Conservation (phyloP, 2,888 invertebrate genomes). For the Parascotia fuliginaria region DNA sequence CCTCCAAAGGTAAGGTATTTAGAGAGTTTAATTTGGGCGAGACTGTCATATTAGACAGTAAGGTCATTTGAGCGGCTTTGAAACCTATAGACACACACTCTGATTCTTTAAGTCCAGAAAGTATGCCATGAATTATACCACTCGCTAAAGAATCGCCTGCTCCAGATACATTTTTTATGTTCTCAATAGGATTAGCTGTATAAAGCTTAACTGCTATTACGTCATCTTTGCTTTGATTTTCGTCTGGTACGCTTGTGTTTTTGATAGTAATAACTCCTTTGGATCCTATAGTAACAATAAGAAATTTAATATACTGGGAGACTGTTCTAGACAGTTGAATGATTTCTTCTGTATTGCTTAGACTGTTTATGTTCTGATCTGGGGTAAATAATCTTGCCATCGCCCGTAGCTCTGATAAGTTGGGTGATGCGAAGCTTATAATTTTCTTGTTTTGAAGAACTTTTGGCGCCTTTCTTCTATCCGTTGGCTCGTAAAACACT, state of each 20-base stretch:
- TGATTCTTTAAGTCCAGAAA: slow-evolving; percentile 83
- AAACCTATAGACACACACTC: slow-evolving; percentile 87
- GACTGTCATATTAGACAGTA: slow-evolving; percentile 87
- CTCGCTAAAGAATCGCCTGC: slow-evolving; percentile 92
- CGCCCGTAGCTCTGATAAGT: slow-evolving; percentile 90
- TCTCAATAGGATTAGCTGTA: slow-evolving; percentile 61
- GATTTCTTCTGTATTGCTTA: slow-evolving; percentile 46
- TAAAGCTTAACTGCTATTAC: slow-evolving; percentile 60
- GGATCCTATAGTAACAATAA: slow-evolving; percentile 87
- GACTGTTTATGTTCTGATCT: not conserved
- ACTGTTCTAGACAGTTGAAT: slow-evolving; percentile 65
- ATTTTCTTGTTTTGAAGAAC: slow-evolving; percentile 85
- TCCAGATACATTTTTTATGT: slow-evolving; percentile 91
- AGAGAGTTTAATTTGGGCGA: slow-evolving; percentile 60
- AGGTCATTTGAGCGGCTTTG: slow-evolving; percentile 86
- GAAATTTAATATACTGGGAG: slow-evolving; percentile 79
- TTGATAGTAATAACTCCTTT: slow-evolving; percentile 85
- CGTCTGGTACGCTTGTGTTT: slow-evolving; percentile 10
- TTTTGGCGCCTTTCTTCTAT: slow-evolving; percentile 90
- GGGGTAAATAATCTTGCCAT: slow-evolving; percentile 85
- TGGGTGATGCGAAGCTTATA: slow-evolving; percentile 91
- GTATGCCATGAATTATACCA: slow-evolving; percentile 88
- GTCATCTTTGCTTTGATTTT: slow-evolving; percentile 1
- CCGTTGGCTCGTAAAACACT: slow-evolving; percentile 97
- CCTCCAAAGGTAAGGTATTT: slow-evolving; percentile 9